Percentiles rank a stretch among this genome's conserved stretches.
These are phyloP conservation scores for Poeciliopsis infans DNA, from an alignment of 2,797 vertebrate species.

Conservation along the genomic window DNA sequence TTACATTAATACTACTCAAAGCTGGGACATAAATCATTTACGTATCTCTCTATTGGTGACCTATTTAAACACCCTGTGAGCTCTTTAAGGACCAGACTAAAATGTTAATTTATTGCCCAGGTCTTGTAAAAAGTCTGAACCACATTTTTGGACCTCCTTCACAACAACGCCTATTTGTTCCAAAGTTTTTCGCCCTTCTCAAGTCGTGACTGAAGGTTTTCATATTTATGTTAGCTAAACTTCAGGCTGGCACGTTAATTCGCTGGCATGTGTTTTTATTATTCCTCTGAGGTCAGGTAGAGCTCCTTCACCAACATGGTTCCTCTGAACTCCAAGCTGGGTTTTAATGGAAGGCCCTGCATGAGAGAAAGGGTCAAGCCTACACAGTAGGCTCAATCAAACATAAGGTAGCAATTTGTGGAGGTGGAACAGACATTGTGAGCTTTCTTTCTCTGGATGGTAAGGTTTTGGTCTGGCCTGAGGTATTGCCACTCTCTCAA, in stretches of 20 bases:
- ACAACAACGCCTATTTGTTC: constrained; percentile 52
- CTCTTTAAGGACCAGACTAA: constrained; percentile 4
- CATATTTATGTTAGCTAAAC: constrained; percentile 70
- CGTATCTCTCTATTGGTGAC: background rate
- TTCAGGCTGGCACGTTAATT: constrained; percentile 63
- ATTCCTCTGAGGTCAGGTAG: constrained; percentile 54
- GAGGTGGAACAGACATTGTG: constrained; percentile 70
- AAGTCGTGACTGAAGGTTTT: constrained; percentile 68
- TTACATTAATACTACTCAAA: background rate
- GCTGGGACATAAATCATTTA: background rate
- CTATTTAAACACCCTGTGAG: background rate
- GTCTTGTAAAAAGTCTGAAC: constrained; percentile 24
- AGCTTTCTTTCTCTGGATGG: constrained; percentile 46
- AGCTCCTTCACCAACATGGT: constrained; percentile 53
- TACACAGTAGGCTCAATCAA: constrained; percentile 41
- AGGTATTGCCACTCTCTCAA: constrained; percentile 70
- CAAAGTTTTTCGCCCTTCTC: constrained; percentile 34
- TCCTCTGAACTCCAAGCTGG: constrained; percentile 66
- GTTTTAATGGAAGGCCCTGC: constrained; percentile 60
- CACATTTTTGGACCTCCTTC: constrained; percentile 32
- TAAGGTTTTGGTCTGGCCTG: constrained; percentile 50
- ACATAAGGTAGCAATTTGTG: constrained; percentile 74
- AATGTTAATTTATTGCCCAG: background rate
- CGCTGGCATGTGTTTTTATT: constrained; percentile 74
- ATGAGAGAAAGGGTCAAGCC: constrained; percentile 52